Base-by-base conservation (phyloP, 2,888 invertebrate species). In the Buathra laborator region DNA sequence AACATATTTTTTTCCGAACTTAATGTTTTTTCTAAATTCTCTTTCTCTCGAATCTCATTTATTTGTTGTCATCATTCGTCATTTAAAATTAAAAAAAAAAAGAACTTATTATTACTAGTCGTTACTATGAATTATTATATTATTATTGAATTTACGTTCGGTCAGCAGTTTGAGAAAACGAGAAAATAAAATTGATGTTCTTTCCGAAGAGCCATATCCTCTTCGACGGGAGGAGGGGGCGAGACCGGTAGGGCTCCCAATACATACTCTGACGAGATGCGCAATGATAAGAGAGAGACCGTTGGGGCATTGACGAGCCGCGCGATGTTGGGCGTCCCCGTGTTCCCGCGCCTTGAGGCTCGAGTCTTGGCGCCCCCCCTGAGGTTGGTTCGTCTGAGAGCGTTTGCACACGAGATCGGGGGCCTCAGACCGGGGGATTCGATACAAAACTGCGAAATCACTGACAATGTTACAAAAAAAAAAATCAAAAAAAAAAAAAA, bases 161-260 rank as follows among this genome's bases (percentile, higher is more conserved):
- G 88, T 89, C 89, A 91, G 88, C 86, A 88, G 87, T 90, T 48
- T 87, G 84, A 86, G 81, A 81, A 76, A 79, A 86, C 83, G 78
- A 74, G n/a, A 67, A 59, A 68, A 83, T 87, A 86, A 85, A 87
- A 91, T 94, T 92, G 93, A 94, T 94, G 93, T 94, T 94, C 94
- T 94, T 94, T 94, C 94, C 94, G 94, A 94, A 94, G 94, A 94
- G 94, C 91, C 92, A 89, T 92, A 92, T 93, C 94, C 94, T 94
- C 94, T 94, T 94, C 93, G 91, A 93, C 93, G 92, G 92, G 85
- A 81, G 94, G 94, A 94, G 92, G 93, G 92, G 75, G 92, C 90
- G 92, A 89, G 89, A 91, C 91, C 93, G 93, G 89, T 93, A 93
- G 92, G 93, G 93, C 93, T 37, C 37, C 92, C 91, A 46, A 75